Evolutionary conservation across 2,797 vertebrate species (phyloP).

Genomic region (Buceros bicornis): DNA sequence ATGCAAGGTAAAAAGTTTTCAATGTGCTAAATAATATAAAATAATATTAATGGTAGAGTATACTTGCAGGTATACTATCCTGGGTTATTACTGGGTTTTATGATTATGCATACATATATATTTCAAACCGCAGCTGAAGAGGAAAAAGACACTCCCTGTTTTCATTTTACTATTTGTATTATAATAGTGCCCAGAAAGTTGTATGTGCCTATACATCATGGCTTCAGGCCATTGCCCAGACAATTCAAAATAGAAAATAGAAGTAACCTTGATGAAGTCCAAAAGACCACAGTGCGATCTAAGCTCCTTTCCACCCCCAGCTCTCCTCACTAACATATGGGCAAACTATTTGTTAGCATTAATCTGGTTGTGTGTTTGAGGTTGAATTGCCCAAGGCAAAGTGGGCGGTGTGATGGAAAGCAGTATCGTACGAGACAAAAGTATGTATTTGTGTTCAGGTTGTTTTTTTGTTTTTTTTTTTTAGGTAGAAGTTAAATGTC

Average conservation of each 20-base stretch:
- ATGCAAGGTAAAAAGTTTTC: conserved; percentile 68
- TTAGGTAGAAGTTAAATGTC: not conserved
- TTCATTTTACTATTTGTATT: not conserved
- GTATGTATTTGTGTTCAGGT: not conserved
- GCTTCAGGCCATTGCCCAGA: not conserved
- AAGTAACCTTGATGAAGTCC: not conserved
- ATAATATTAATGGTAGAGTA: conserved; percentile 55
- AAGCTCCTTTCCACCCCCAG: not conserved
- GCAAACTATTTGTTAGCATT: not conserved
- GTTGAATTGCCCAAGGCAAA: not conserved
- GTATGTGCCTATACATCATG: not conserved
- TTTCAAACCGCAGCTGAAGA: not conserved
- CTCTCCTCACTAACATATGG: not conserved
- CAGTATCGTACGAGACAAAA: not conserved
- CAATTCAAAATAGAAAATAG: not conserved
- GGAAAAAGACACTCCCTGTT: not conserved
- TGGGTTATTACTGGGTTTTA: conserved; percentile 8
- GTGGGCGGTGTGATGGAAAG: not conserved
- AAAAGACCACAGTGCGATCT: not conserved
- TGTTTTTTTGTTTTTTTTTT: not conserved
- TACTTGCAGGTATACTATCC: conserved; percentile 4
- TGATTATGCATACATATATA: not conserved
- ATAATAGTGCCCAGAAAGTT: not conserved
- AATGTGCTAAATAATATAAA: conserved; percentile 61
- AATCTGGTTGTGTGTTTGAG: not conserved